Evolutionary conservation across 2,113 vertebrate species (phyloP).

Genomic region (Struthidea cinerea): DNA sequence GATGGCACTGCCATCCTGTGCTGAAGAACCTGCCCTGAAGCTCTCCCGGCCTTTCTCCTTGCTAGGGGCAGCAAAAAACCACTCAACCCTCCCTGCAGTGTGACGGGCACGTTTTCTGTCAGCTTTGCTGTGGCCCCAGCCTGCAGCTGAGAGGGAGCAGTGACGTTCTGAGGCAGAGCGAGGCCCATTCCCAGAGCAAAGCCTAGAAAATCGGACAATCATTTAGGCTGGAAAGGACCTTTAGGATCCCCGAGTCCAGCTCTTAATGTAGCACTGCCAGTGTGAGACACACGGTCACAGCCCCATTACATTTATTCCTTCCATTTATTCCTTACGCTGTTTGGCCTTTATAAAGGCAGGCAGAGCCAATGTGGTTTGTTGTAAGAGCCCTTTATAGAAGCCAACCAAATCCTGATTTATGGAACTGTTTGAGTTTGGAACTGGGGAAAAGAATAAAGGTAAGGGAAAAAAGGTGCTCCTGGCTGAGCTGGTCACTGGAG

Average conservation of each 20-base stretch:
- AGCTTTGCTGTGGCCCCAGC: not conserved
- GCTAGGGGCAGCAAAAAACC: not conserved
- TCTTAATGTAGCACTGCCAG: not conserved
- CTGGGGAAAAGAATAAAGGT: not conserved
- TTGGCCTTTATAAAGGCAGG: not conserved
- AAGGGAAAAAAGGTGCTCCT: not conserved
- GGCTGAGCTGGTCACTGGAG: not conserved
- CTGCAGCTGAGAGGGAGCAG: not conserved
- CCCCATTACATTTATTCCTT: not conserved
- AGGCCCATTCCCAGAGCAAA: not conserved
- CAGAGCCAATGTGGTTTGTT: not conserved
- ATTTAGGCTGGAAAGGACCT: not conserved
- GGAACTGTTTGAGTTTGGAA: not conserved
- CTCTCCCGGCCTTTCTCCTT: not conserved
- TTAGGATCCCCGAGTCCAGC: not conserved
- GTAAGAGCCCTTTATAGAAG: not conserved
- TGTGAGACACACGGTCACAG: not conserved
- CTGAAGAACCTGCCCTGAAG: not conserved
- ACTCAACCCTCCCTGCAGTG: not conserved
- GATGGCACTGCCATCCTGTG: conserved; percentile 51
- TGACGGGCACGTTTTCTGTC: not conserved
- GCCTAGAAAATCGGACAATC: not conserved
- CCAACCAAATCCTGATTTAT: not conserved
- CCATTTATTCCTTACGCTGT: not conserved
- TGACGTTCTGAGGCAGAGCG: not conserved